Percentiles rank a stretch among this genome's conserved stretches.
Evolutionary conservation across 2,797 vertebrate genomes (phyloP).

Genomic region (Mus caroli): DNA sequence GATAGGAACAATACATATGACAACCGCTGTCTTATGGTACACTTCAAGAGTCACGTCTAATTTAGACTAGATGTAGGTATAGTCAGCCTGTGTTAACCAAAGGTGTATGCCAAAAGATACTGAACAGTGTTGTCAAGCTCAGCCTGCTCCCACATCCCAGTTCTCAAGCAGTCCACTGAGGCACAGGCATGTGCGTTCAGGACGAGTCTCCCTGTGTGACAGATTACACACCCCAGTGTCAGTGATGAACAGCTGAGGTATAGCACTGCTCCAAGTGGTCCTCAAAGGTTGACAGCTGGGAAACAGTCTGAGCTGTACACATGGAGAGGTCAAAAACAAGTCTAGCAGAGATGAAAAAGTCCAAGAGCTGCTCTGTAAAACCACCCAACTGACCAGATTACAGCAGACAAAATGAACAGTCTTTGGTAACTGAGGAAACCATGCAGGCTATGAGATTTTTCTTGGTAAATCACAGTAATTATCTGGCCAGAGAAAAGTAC

Average conservation of each 20-base stretch:
- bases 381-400: neutral
- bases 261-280: neutral
- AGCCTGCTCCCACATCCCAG: neutral
- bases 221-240: neutral
- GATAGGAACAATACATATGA: neutral
- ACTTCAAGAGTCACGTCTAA: neutral
- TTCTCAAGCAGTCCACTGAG: neutral
- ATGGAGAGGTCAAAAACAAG: neutral
- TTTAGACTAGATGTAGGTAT: neutral
- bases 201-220: neutral
- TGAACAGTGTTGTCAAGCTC: neutral
- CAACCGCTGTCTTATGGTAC: neutral
- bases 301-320: neutral
- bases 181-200: neutral
- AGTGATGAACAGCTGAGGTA: neutral
- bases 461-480: neutral
- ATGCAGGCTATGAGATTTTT: neutral
- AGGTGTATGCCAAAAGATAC: neutral
- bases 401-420: neutral
- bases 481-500: neutral
- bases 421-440: neutral
- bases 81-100: neutral
- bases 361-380: neutral
- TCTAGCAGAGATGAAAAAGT: neutral
- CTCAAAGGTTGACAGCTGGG: neutral